These are phyloP conservation scores for Spatula versicolor DNA, from an alignment of 2,797 vertebrate genomes.

Conservation along the genomic window DNA sequence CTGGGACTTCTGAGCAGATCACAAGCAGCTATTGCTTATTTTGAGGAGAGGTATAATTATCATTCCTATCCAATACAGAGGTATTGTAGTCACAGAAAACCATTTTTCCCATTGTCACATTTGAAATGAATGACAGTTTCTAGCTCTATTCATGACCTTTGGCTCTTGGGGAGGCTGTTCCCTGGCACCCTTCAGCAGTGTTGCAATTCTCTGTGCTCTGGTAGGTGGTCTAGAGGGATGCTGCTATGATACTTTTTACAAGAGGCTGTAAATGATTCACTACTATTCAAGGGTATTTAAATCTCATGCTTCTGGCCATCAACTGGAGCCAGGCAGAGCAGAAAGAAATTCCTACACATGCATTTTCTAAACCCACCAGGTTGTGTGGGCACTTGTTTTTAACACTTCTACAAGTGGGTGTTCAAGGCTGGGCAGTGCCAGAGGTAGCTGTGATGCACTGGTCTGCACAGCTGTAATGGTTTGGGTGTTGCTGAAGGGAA, in stretches of 20 bases:
- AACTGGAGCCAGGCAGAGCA: neutral
- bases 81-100: neutral
- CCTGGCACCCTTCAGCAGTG: neutral
- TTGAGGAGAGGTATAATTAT: neutral
- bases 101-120: neutral
- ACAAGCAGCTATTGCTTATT: neutral
- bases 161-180: neutral
- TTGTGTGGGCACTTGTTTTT: neutral
- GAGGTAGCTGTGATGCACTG: neutral
- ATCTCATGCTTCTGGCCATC: neutral
- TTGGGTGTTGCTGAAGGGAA: neutral
- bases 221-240: neutral
- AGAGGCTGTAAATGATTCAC: neutral
- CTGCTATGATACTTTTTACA: neutral
- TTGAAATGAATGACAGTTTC: neutral
- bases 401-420: neutral
- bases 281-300: neutral
- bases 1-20: neutral
- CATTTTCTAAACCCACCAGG: neutral
- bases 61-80: neutral
- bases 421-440: neutral
- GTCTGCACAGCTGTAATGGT: too few species aligned
- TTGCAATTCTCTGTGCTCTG: neutral
- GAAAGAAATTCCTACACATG: neutral
- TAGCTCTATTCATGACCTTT: neutral